Base-by-base conservation (phyloP, 2,113 vertebrate species). In the Lipophrys pholis region DNA sequence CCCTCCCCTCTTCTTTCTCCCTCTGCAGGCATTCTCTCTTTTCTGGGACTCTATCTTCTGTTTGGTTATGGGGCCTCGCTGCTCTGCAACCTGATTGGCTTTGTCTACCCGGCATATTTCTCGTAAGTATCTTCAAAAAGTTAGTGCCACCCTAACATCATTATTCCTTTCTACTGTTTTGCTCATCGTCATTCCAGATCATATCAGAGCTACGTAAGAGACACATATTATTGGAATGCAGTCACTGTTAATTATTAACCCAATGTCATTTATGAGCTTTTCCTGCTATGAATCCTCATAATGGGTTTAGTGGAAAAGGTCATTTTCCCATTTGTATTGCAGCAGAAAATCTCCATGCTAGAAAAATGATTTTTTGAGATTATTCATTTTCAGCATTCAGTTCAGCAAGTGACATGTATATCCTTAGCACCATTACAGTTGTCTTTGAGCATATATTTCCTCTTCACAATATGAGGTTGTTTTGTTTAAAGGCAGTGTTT, bases 71-170 rank as follows among this genome's bases (percentile, higher is more conserved):
- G 96, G 3, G 97, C 97, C 0, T 95, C 97, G 0, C 93, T 99
- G 8, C 92, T 99, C 66, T 99, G 97, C 92, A 98, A 98, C 85
- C 81, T 97, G 78, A 97, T 99, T 36, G 97, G 97, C 68, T 99
- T 99, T 56, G 51, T 57, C 14, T 99, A 99, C 81, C 97, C 97
- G 0, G 96, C 97, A 0, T 99, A 97, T 38, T 92, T 92, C 61
- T 98, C 97, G 97, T 98, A 92, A 91, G 97, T 97, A 87, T 76
- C 10, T 60, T 2, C 0, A 50, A 30, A 5, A 7, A 1, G 6
- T 39, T 0, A 35, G 11, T n/a, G n/a, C n/a, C n/a, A n/a, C n/a
- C n/a, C n/a, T n/a, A n/a, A n/a, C n/a, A n/a, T 30, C 4, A 30
- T 30, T 30, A 30, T 30, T 30, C 21, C 21, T 30, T 4, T 30